Evolutionary conservation across 2,888 invertebrate genomes (phyloP), one percentile per base, ranked within the genome.

Genomic region (Brachylomia viminalis): DNA sequence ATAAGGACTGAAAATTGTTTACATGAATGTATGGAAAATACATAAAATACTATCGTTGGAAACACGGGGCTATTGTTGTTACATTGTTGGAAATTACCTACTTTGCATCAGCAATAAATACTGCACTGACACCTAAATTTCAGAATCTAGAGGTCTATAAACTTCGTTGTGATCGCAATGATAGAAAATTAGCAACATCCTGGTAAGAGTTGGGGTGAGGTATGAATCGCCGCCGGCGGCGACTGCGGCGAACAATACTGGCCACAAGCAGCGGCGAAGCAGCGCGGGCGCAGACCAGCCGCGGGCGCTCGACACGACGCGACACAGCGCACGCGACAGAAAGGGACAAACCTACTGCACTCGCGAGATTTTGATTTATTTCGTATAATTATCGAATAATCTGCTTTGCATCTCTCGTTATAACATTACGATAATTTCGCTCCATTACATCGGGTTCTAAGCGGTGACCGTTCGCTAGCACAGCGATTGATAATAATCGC

Each of bases 401-500:
- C 96, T 94, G 94, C 93, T 96, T 96, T 96, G 96, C 96, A 96
- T 96, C 96, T 95, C 95, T 95, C 92, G 95, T 96, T 95, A 95
- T 94, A 94, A 93, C 94, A 95, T 95, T 96, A 95, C 93, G 96
- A 96, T 97, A 96, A 97, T 96, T 96, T 94, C 89, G 94, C 92
- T 93, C 95, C 93, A 96, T 96, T 96, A 96, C 95, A 94, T 93
- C 93, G 93, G 88, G 93, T 94, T 94, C 95, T 95, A 95, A 95
- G 95, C 95, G 95, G 95, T 95, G 95, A 96, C 96, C 94, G 95
- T 95, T 93, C 93, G 93, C 95, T 95, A 94, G 95, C 91, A 92
- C 95, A 95, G 91, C 95, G 95, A 95, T 96, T 96, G 96, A 96
- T 96, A 96, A 96, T 96, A 96, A 96, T 96, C 96, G 95, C 95